These are phyloP conservation scores for Chelmon rostratus DNA, from an alignment of 2,797 vertebrate genomes.

Conservation along the genomic window DNA sequence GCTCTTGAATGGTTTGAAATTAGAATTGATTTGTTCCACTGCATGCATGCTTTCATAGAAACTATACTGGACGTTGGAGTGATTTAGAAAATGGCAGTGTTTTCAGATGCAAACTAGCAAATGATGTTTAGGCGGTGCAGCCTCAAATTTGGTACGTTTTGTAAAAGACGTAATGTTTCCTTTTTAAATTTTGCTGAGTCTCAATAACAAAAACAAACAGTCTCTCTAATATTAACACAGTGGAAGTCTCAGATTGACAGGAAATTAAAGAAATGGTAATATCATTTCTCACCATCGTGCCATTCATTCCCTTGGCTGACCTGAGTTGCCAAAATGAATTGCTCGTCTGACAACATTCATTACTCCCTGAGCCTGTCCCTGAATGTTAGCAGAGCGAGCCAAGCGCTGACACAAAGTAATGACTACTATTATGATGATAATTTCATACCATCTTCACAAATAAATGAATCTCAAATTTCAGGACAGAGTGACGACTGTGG, in stretches of 20 bases:
- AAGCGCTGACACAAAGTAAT: constrained; percentile 61
- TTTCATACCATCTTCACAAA: constrained; percentile 64
- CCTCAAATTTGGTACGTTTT: not conserved
- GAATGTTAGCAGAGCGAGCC: constrained; percentile 67
- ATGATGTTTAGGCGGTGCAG: not conserved
- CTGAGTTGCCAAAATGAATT: constrained; percentile 70
- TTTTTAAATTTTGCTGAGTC: constrained; percentile 11
- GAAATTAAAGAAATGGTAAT: constrained; percentile 79
- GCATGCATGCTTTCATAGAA: constrained; percentile 3
- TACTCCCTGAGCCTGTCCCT: constrained; percentile 44
- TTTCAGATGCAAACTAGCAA: constrained; percentile 30
- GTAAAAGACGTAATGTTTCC: not conserved
- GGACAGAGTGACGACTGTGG: constrained; percentile 17
- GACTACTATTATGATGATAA: constrained; percentile 66
- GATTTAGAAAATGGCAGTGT: constrained; percentile 11
- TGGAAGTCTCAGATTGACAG: constrained; percentile 66
- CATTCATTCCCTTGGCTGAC: constrained; percentile 71
- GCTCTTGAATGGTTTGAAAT: constrained; percentile 27
- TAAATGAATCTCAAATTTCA: constrained; percentile 59
- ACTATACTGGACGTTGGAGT: not conserved
- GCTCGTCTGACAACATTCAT: constrained; percentile 72
- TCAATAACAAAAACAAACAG: constrained; percentile 59
- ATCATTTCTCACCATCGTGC: constrained; percentile 62
- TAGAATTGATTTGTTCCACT: constrained; percentile 16
- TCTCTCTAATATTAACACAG: constrained; percentile 47